Evolutionary conservation across 2,888 invertebrate species (phyloP).

Genomic region (Drosophila ezoana): DNA sequence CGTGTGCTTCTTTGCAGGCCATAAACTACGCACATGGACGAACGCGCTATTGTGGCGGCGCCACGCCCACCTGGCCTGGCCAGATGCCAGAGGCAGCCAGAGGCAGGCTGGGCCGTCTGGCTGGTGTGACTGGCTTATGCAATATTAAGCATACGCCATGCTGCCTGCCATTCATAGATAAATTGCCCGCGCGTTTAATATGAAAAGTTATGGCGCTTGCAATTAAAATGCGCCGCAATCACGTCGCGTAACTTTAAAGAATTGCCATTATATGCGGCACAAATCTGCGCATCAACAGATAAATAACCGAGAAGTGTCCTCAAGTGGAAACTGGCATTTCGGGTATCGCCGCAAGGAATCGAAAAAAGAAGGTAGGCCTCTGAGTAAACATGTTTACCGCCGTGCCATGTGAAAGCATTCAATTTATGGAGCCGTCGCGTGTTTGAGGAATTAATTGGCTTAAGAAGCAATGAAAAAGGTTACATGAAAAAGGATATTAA

Average conservation of each 20-base stretch:
- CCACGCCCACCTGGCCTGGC: conserved; percentile 54
- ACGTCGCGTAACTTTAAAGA: conserved; percentile 22
- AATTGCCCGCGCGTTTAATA: conserved; percentile 70
- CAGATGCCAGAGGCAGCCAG: conserved; percentile 22
- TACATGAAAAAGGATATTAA: no score
- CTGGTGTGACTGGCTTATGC: conserved; percentile 56
- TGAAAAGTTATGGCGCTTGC: conserved; percentile 67
- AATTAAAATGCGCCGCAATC: conserved; percentile 54
- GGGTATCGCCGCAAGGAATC: background rate
- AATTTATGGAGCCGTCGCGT: no score
- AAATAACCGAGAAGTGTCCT: conserved; percentile 12
- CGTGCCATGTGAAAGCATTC: background rate
- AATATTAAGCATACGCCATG: conserved; percentile 75
- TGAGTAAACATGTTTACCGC: background rate
- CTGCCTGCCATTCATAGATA: conserved; percentile 70
- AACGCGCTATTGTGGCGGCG: background rate
- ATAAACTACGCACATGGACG: conserved; percentile 55
- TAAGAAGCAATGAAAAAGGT: no score
- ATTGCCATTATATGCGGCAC: conserved; percentile 1
- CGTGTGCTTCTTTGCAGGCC: conserved; percentile 60
- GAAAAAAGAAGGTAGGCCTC: background rate
- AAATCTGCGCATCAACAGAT: conserved; percentile 15
- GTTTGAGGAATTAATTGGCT: no score
- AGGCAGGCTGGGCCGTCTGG: conserved; percentile 13
- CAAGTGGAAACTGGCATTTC: background rate